Conservation (phyloP, 2,113 vertebrate genomes). For the Onychostruthus taczanowskii region DNA sequence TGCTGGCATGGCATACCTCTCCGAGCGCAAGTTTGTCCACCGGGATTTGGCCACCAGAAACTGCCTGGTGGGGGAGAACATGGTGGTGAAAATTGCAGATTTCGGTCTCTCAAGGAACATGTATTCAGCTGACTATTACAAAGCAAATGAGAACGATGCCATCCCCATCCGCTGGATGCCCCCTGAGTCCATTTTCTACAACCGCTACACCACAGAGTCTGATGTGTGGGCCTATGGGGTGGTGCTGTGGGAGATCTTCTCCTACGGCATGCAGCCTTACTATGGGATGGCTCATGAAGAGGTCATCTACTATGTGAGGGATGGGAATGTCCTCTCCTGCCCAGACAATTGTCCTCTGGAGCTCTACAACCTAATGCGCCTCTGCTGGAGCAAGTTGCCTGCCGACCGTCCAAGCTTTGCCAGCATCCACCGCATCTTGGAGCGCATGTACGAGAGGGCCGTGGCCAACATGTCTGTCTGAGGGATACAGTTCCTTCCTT, state of each 20-base stretch:
- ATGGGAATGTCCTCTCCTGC: constrained; percentile 91
- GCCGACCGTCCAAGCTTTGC: constrained; percentile 88
- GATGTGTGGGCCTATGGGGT: constrained; percentile 98
- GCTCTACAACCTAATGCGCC: constrained; percentile 95
- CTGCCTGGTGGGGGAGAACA: constrained; percentile 91
- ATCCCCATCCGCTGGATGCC: constrained; percentile 99
- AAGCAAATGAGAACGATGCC: constrained; percentile 94
- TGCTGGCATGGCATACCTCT: constrained; percentile 94
- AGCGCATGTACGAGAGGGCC: constrained; percentile 87
- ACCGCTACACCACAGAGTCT: constrained; percentile 95
- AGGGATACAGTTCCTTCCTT: neutral
- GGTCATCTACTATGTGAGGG: constrained; percentile 95
- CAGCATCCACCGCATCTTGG: constrained; percentile 92
- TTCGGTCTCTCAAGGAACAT: constrained; percentile 97
- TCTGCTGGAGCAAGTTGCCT: constrained; percentile 92
- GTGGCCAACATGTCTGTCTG: constrained; percentile 39
- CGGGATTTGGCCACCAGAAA: constrained; percentile 95
- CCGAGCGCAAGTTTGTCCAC: constrained; percentile 96
- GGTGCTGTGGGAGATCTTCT: constrained; percentile 97
- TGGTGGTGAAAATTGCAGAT: constrained; percentile 97
- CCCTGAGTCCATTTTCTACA: constrained; percentile 97
- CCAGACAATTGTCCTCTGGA: constrained; percentile 91
- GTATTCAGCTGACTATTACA: constrained; percentile 98
- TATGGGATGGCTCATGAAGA: constrained; percentile 98
- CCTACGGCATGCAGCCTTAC: constrained; percentile 96